Percentiles rank a stretch among this genome's conserved stretches.
Evolutionary conservation across 2,113 vertebrate genomes (phyloP).

Genomic region (Dipodomys spectabilis): DNA sequence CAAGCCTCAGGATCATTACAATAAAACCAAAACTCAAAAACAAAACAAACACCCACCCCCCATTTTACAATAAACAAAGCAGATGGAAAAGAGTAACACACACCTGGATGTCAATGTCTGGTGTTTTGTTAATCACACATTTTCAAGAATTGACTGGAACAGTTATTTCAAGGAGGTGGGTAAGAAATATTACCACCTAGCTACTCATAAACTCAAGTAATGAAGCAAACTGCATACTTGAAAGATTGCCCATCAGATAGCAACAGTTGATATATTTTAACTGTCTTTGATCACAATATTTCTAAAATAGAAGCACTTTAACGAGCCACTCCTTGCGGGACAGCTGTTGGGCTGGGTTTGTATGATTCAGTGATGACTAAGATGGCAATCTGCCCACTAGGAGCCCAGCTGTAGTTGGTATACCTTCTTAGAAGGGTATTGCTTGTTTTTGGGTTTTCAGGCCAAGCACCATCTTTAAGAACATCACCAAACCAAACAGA

Average conservation of each 20-base stretch:
- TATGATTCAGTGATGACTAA: not conserved
- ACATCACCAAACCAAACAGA: too few species aligned
- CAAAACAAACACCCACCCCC: too few species aligned
- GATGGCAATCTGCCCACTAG: not conserved
- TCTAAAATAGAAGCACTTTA: not conserved
- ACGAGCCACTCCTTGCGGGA: not conserved
- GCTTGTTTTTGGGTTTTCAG: not conserved
- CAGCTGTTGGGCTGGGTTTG: not conserved
- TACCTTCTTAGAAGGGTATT: not conserved
- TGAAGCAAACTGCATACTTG: not conserved
- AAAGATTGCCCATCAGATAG: slow-evolving; percentile 1
- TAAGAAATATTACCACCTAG: not conserved
- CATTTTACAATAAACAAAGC: not conserved
- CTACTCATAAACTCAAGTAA: not conserved
- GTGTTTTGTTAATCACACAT: not conserved
- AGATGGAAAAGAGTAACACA: not conserved
- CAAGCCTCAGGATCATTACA: too few species aligned
- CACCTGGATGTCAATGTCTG: not conserved
- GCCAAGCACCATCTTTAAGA: not conserved
- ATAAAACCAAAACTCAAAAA: too few species aligned
- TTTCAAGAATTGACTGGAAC: not conserved
- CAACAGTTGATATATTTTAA: not conserved
- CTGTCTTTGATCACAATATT: not conserved
- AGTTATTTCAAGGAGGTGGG: not conserved
- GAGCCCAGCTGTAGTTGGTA: not conserved